A percentile compares a stretch with the other conserved stretches of the same genome.
Conservation (phyloP, 2,797 vertebrate genomes). For the Micrastur ruficollis region DNA sequence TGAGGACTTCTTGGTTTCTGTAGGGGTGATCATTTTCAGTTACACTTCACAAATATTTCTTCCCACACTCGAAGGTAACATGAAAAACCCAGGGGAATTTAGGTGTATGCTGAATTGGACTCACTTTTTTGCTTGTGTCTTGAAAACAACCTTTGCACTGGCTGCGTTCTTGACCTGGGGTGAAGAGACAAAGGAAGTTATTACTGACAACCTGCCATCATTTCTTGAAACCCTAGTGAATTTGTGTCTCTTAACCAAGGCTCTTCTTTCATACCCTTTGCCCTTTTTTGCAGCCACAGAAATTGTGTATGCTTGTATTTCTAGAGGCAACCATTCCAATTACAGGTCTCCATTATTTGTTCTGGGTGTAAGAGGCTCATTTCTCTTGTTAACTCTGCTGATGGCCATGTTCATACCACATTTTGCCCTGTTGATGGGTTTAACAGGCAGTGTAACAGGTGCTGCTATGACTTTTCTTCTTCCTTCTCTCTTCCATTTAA, state of each 20-base stretch:
- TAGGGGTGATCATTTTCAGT: slow-evolving; percentile 85
- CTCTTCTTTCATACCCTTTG: slow-evolving; percentile 83
- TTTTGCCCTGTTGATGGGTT: slow-evolving; percentile 82
- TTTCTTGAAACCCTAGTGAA: slow-evolving; percentile 79
- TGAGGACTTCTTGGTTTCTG: slow-evolving; percentile 80
- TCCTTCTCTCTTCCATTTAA: slow-evolving; percentile 82
- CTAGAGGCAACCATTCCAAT: not conserved
- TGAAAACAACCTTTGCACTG: slow-evolving; percentile 82
- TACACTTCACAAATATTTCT: slow-evolving; percentile 88
- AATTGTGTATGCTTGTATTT: slow-evolving; percentile 69
- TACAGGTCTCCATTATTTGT: slow-evolving; percentile 10
- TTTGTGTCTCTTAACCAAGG: slow-evolving; percentile 80
- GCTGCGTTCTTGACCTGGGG: slow-evolving; percentile 80
- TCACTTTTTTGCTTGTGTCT: slow-evolving; percentile 78
- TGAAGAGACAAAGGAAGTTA: slow-evolving; percentile 78
- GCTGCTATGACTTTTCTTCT: slow-evolving; percentile 82
- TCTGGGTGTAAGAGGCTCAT: slow-evolving; percentile 68
- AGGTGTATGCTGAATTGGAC: slow-evolving; percentile 78
- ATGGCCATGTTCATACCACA: slow-evolving; percentile 78
- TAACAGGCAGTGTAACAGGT: slow-evolving; percentile 82
- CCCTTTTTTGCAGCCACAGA: slow-evolving; percentile 82
- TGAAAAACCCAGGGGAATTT: slow-evolving; percentile 79
- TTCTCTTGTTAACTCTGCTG: slow-evolving; percentile 79
- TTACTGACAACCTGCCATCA: slow-evolving; percentile 83
- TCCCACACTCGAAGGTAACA: slow-evolving; percentile 80